A percentile compares a stretch with the other conserved stretches of the same genome.
These are phyloP conservation scores for Mesorhabditis belari DNA, from an alignment of 2,888 invertebrate genomes.

Conservation along the genomic window DNA sequence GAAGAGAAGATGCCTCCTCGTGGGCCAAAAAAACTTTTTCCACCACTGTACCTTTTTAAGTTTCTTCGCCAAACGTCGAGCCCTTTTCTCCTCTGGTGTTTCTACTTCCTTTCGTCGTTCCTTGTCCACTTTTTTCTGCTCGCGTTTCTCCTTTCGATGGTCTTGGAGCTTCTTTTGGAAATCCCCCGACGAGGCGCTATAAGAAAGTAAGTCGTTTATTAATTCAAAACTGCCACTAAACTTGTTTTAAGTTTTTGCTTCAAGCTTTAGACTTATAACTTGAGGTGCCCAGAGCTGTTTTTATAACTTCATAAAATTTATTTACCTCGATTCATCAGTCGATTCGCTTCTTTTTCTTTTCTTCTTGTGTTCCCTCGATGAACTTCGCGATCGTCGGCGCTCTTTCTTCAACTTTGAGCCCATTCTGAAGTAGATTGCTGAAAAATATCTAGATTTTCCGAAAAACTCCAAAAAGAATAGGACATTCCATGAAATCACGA, in stretches of 20 bases:
- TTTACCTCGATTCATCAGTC: too few relatives aligned
- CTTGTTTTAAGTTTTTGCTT: too few relatives aligned
- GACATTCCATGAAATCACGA: too few relatives aligned
- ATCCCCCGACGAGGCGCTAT: conserved; percentile 2
- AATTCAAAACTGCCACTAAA: too few relatives aligned
- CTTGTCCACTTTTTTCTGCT: conserved; percentile 51
- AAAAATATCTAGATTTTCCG: too few relatives aligned
- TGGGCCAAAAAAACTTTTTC: neutral
- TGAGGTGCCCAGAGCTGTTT: too few relatives aligned
- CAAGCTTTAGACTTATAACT: too few relatives aligned
- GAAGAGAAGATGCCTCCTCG: too few relatives aligned
- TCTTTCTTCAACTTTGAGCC: conserved; percentile 2
- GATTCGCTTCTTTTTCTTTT: neutral
- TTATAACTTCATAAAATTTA: too few relatives aligned
- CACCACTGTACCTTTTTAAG: conserved; percentile 35
- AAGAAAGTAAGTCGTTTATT: neutral
- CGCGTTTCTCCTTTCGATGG: conserved; percentile 22
- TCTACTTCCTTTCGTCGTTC: conserved; percentile 72
- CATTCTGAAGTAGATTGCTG: too few relatives aligned
- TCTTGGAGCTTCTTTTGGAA: conserved; percentile 3
- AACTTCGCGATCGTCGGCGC: neutral
- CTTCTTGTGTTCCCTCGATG: neutral
- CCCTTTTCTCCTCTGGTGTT: conserved; percentile 86
- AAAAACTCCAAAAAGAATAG: too few relatives aligned
- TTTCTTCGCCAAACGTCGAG: conserved; percentile 78